Evolutionary conservation across 2,888 invertebrate genomes (phyloP).

Genomic region (Clanis bilineata): DNA sequence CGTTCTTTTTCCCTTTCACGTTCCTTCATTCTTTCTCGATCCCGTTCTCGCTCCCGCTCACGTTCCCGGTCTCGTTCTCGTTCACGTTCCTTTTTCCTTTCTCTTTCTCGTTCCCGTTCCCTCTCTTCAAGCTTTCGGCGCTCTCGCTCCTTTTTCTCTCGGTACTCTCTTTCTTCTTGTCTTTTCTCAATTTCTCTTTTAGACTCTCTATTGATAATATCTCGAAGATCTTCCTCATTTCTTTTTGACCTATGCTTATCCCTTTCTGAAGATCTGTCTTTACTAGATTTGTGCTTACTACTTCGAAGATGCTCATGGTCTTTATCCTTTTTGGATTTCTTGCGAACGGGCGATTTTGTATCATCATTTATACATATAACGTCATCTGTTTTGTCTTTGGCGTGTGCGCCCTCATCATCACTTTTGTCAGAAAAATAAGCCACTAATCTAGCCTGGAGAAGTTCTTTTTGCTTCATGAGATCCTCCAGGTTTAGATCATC

Average conservation of each 20-base stretch:
- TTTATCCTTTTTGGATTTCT: constrained; percentile 58
- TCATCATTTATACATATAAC: constrained; percentile 54
- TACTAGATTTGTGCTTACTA: constrained; percentile 63
- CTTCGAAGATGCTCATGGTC: constrained; percentile 52
- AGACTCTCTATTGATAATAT: constrained; percentile 61
- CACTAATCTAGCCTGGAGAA: constrained; percentile 89
- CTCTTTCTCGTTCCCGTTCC: constrained; percentile 35
- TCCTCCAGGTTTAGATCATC: constrained; percentile 94
- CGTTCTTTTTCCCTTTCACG: constrained; percentile 33
- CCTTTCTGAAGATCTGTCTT: constrained; percentile 50
- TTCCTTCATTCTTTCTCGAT: constrained; percentile 30
- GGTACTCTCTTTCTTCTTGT: constrained; percentile 66
- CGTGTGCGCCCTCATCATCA: constrained; percentile 66
- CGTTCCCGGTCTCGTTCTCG: constrained; percentile 38
- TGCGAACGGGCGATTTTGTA: constrained; percentile 71
- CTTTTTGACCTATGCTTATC: constrained; percentile 48
- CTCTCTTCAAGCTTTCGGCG: constrained; percentile 49
- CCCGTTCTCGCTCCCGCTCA: constrained; percentile 33
- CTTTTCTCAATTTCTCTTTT: constrained; percentile 57
- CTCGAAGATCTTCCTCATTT: constrained; percentile 70
- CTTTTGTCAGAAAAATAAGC: constrained; percentile 88
- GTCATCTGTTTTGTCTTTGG: constrained; percentile 68
- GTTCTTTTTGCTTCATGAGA: constrained; percentile 93
- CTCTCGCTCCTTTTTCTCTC: constrained; percentile 56
- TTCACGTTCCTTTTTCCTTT: constrained; percentile 40